Percentiles rank a stretch among this genome's conserved stretches.
Conservation (phyloP, 2,888 invertebrate genomes). For the Andrena chrysosceles region DNA sequence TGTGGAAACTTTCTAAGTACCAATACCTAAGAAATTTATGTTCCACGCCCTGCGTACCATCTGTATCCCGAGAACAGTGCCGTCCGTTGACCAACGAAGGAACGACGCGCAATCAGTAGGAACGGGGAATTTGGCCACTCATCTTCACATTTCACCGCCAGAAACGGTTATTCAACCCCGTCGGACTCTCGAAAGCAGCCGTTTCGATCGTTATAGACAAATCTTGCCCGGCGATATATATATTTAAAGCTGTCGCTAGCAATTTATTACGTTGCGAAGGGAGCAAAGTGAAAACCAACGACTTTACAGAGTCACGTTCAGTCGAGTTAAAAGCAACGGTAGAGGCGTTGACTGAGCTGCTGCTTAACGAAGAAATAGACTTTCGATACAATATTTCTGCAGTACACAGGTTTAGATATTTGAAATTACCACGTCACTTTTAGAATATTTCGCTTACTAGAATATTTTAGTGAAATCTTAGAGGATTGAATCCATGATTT, state of each 20-base stretch:
- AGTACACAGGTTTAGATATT: neutral
- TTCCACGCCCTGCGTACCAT: slow-evolving; percentile 40
- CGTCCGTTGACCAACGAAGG: slow-evolving; percentile 14
- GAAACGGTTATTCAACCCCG: slow-evolving; percentile 45
- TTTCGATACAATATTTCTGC: neutral
- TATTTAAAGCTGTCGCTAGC: slow-evolving; percentile 9
- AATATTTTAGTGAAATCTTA: neutral
- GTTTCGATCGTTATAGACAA: slow-evolving; percentile 34
- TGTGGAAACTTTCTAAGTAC: slow-evolving; percentile 31
- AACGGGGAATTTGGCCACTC: slow-evolving; percentile 38
- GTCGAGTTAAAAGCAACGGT: neutral
- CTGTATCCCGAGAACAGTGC: neutral
- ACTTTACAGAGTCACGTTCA: slow-evolving; percentile 8
- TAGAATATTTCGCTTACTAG: no score
- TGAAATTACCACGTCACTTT: no score
- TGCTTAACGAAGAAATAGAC: neutral
- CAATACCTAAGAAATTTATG: slow-evolving; percentile 49
- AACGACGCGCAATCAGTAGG: slow-evolving; percentile 46
- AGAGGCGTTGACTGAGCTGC: neutral
- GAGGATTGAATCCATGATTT: neutral
- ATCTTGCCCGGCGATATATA: slow-evolving; percentile 21
- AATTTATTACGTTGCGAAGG: slow-evolving; percentile 9
- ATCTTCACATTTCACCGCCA: slow-evolving; percentile 53
- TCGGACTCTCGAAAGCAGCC: slow-evolving; percentile 25
- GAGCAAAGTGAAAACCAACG: neutral